Base-by-base conservation (phyloP, 2,797 vertebrate genomes). In the Novumbra hubbsi region DNA sequence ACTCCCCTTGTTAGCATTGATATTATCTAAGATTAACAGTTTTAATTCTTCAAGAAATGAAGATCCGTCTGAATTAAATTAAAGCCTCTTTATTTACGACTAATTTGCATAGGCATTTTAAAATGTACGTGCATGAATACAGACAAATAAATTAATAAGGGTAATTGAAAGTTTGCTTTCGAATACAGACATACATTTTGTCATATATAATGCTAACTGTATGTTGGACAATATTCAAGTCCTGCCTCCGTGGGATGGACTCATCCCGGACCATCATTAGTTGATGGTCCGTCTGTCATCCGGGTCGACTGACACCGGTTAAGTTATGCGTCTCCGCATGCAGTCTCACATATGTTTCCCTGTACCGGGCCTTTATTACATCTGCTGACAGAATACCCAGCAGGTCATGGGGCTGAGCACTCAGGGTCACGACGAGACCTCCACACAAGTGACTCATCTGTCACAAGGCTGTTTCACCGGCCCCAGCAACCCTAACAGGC, bases 331-430 rank as follows among this genome's bases (percentile, higher is more conserved):
- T 17, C 30, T 14, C 63, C 19, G 27, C 19, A 21, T n/a, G 66
- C 41, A 64, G 28, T 55, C 21, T 60, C 49, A 45, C 68, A 66
- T 71, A 27, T 60, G 63, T 74, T 71, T 64, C 50, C 21, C 50
- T 15, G 38, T 52, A 68, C 68, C 32, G 11, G 57, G 27, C 34
- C 69, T 30, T 50, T 32, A 17, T 52, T 38, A 38, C n/a, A 16
- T 38, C 11, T 30, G n/a, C 77, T 60, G 73, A 78, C 72, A 16
- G 72, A 74, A 28, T 60, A 71, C 73, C 57, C 41, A n/a, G 71
- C 63, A 52, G 55, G 55, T 60, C 55, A 60, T 12, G 11, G 55
- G 55, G n/a, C 55, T 60, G 21, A 60, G 55, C 55, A 24, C 55
- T 24, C 55, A 60, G 62, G 77, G 77, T 68, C 38, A 30, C 49